These are phyloP conservation scores for Hippocampus barbouri DNA, from an alignment of 2,113 vertebrate species.

Conservation along the genomic window DNA sequence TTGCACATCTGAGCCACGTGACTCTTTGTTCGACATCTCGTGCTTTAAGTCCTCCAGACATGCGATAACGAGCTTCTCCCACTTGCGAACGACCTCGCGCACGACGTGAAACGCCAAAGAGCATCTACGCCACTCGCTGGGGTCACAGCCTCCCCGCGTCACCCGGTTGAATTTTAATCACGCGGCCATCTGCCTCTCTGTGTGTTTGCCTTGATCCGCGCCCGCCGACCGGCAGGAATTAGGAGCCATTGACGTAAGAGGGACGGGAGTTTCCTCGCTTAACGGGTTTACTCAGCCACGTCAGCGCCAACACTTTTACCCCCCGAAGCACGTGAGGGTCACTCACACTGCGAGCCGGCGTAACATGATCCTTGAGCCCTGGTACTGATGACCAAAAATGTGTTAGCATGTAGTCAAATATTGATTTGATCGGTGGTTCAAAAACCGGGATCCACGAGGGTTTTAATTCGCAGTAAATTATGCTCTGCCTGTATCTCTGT, in stretches of 20 bases:
- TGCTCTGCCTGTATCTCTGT: too few relatives aligned
- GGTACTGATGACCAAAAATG: not conserved
- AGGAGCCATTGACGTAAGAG: constrained; percentile 56
- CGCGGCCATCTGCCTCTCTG: constrained; percentile 53
- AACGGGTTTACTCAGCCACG: constrained; percentile 38
- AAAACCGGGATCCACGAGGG: too few relatives aligned
- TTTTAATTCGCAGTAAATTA: too few relatives aligned
- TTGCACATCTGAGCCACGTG: not conserved
- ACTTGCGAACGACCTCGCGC: not conserved
- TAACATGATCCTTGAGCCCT: not conserved
- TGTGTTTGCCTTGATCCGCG: constrained; percentile 40
- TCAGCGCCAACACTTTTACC: constrained; percentile 19
- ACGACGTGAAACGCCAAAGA: constrained; percentile 22
- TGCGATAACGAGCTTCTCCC: not conserved
- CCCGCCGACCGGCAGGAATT: constrained; percentile 33
- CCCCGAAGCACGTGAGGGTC: constrained; percentile 28
- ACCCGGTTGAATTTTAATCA: constrained; percentile 49
- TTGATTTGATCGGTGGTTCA: too few relatives aligned
- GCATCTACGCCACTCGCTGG: not conserved
- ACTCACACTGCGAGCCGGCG: constrained; percentile 20
- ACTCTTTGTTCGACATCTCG: constrained; percentile 5
- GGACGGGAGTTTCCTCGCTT: constrained; percentile 52
- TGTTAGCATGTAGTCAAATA: not conserved
- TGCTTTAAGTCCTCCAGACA: not conserved
- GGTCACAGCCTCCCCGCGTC: constrained; percentile 23